Evolutionary conservation across 2,888 invertebrate species (phyloP), one percentile per base, ranked within the genome.

Genomic region (Temnothorax unifasciatus): DNA sequence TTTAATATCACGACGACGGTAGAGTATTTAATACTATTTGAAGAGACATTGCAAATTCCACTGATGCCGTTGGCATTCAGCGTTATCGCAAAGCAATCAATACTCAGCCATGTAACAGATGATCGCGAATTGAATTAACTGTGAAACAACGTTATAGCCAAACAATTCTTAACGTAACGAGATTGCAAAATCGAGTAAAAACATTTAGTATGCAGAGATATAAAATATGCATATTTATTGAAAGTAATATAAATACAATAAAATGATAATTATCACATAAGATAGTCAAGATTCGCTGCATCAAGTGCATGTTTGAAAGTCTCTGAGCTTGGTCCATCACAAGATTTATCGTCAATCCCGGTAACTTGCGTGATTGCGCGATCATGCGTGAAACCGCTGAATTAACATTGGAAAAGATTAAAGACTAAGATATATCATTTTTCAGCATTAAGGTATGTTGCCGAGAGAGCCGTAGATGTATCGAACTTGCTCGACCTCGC

Each of bases 151-250:
- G 18, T 29, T 25, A 38, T 5, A 38, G 57, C 18, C 18, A 29
- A 50, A 29, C 41, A n/a, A 8, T 61, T 29, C 15, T 15, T 29
- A 18, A 21, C 13, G n/a, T 15, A 15, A 57, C 11, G 41, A 57
- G 44, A 61, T 64, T 38, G 44, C 18, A 44, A 54, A 75, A 44
- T 57, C 44, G 9, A 69, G 41, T 38, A 76, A 66, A 66, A 50
- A 61, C 64, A 77, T 61, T 29, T 38, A 52, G 44, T 69, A 85
- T 76, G 64, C 54, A 81, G 76, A 90, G 85, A 86, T 90, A 89
- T 87, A 90, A 90, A 88, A 89, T 89, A 89, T 89, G 90, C 88
- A 85, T 82, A 84, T 90, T 90, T 90, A 90, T 90, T 90, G 89
- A 88, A 84, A 88, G 87, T 88, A 83, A 87, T 89, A 83, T 90